Evolutionary conservation across 2,113 vertebrate genomes (phyloP), one percentile per base, ranked within the genome.

Genomic region (Bufo gargarizans): DNA sequence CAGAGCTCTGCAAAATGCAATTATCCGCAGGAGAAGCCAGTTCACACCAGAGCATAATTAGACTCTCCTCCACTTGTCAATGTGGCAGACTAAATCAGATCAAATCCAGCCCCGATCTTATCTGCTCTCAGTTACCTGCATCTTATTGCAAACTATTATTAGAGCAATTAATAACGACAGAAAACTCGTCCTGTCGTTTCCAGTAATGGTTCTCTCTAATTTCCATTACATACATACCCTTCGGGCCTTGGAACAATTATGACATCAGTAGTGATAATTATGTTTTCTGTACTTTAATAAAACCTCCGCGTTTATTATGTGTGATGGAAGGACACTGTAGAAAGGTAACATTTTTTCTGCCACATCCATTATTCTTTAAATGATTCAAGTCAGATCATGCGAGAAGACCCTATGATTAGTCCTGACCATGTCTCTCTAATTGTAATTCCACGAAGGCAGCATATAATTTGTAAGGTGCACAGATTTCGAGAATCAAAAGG

Each of bases 191-290:
- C 77, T 63, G 47, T 56, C 90, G 65, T 91, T 92, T 65, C 81
- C 80, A 47, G 85, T 89, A 90, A 89, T 17, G 84, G 22, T 45
- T 53, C 45, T 55, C 45, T 89, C 61, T 90, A 85, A 92, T 91
- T 93, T 92, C 90, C 89, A 91, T 91, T 90, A 89, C 59, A 91
- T 90, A 90, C 65, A 67, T 92, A 59, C 91, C 90, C 84, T 90
- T 91, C 63, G 58, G 88, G 89, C 87, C 92, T 90, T 91, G 88
- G 90, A 91, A 91, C 89, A 92, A 90, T 88, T 87, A 89, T 77
- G 89, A 71, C 14, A n/a, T 65, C 89, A 89, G 90, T 85, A 93
- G 83, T 86, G 90, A 55, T 89, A 74, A 90, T 91, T 91, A 91
- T 89, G 90, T 91, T 89, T 76, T 89, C 45, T 90, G 89, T 91